These are phyloP conservation scores for Hippasteria phrygiana DNA, from an alignment of 53 echinoderm and acorn worm genomes.

Conservation along the genomic window DNA sequence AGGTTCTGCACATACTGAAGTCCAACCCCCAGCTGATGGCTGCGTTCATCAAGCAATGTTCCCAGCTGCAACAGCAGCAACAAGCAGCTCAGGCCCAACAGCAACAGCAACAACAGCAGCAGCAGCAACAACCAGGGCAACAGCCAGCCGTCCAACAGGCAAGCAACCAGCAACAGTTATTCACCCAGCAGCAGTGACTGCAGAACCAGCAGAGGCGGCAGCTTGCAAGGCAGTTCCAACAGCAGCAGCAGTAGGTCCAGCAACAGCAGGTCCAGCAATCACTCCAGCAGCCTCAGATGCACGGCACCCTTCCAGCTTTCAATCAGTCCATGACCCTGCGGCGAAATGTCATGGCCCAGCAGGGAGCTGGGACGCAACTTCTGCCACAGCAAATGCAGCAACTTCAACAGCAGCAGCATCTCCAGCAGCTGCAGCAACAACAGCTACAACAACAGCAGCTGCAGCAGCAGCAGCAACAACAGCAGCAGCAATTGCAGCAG, in stretches of 20 bases:
- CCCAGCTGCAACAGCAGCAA: conserved; percentile 78
- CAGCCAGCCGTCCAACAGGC: conserved; percentile 60
- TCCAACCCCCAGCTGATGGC: conserved; percentile 98
- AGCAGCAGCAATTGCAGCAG: conserved; percentile 66
- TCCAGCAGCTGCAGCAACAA: conserved; percentile 72
- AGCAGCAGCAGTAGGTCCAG: conserved; percentile 63
- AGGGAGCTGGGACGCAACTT: conserved; percentile 48
- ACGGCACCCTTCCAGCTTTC: conserved; percentile 50
- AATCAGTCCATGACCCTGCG: conserved; percentile 64
- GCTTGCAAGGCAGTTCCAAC: conserved; percentile 52
- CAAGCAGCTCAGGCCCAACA: conserved; percentile 78
- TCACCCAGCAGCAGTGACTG: conserved; percentile 77
- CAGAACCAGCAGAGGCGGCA: conserved; percentile 52
- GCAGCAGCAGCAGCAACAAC: conserved; percentile 65
- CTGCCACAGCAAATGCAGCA: conserved; percentile 73
- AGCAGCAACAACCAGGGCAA: conserved; percentile 76
- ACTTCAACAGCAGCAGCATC: conserved; percentile 77
- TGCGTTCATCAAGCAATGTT: conserved; percentile 90
- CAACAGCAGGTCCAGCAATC: conserved; percentile 63
- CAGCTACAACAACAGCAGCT: conserved; percentile 43
- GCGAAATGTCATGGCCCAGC: conserved; percentile 55
- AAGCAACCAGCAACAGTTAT: conserved; percentile 62
- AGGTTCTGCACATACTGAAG: conserved; percentile 91
- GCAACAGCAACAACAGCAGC: conserved; percentile 72
- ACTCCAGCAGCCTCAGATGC: conserved; percentile 74